A percentile compares a stretch with the other conserved stretches of the same genome.
Conservation (phyloP, 1,140 invertebrate species). For the Oscheius sp. region DNA sequence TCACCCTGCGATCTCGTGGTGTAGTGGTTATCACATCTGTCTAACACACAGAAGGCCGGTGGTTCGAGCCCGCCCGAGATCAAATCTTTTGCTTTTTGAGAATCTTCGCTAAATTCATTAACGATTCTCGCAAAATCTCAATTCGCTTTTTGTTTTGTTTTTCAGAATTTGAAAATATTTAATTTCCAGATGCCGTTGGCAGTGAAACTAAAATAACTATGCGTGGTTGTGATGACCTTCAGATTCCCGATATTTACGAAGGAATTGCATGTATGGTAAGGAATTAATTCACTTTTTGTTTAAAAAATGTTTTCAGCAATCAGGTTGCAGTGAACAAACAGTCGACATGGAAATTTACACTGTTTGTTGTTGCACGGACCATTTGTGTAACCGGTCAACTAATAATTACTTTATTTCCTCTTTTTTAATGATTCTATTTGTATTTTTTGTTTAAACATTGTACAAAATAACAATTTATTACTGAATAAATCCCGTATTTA, state of each 20-base stretch:
- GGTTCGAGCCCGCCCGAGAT: conserved; percentile 49
- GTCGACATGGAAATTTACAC: conserved; percentile 22
- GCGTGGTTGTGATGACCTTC: conserved; percentile 18
- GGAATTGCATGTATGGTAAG: conserved; percentile 12
- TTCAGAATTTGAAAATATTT: too few relatives aligned
- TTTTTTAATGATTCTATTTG: too few relatives aligned
- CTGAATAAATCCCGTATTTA: not conserved
- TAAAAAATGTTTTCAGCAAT: not conserved
- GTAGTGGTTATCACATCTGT: conserved; percentile 6
- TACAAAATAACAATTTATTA: not conserved
- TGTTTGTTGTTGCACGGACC: conserved; percentile 18
- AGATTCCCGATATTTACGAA: not conserved
- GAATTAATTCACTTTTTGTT: not conserved
- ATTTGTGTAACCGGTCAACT: not conserved
- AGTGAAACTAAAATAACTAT: conserved; percentile 22
- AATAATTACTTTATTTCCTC: not conserved
- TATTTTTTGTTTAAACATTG: not conserved
- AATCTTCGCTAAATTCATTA: too few relatives aligned
- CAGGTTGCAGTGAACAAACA: conserved; percentile 1
- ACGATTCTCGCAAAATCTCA: too few relatives aligned
- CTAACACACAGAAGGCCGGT: conserved; percentile 44
- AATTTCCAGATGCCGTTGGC: conserved; percentile 1
- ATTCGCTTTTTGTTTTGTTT: too few relatives aligned
- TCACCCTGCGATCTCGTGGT: conserved; percentile 1
- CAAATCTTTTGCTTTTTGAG: conserved; percentile 11